Percentiles rank a stretch among this genome's conserved stretches.
phyloP scores from a whole-genome alignment of 2,888 invertebrate species.

The Tipula unca region DNA sequence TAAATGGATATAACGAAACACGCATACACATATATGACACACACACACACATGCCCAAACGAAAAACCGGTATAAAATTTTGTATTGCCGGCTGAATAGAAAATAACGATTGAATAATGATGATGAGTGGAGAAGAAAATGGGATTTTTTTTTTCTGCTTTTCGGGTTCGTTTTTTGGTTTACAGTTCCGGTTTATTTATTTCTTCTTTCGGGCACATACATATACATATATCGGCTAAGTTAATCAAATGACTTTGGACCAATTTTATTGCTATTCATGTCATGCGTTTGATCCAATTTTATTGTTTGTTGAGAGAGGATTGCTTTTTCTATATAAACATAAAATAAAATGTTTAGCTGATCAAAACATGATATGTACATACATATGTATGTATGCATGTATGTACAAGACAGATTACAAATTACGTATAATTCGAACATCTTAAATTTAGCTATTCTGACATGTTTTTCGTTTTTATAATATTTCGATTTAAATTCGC shows the following conservation, averaged over 20 bases:
- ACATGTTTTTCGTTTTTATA: no score
- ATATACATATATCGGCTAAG: neutral
- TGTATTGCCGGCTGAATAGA: neutral
- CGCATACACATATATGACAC: no score
- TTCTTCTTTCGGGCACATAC: neutral
- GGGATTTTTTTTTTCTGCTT: no score
- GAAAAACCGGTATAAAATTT: neutral
- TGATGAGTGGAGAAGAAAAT: neutral
- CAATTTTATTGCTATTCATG: neutral
- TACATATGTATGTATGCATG: no score
- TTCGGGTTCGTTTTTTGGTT: neutral
- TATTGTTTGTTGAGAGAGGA: neutral
- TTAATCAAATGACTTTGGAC: neutral
- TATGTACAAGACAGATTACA: no score
- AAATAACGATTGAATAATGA: neutral
- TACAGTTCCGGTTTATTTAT: neutral
- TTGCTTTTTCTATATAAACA: no score
- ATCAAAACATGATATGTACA: no score
- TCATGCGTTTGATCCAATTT: neutral
- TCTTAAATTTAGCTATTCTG: no score
- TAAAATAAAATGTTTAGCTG: no score
- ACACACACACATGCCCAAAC: neutral
- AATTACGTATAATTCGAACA: no score
- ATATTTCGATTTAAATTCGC: no score
- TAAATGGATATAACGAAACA: neutral